Conservation (phyloP, 1,140 invertebrate genomes). For the Aphis gossypii region DNA sequence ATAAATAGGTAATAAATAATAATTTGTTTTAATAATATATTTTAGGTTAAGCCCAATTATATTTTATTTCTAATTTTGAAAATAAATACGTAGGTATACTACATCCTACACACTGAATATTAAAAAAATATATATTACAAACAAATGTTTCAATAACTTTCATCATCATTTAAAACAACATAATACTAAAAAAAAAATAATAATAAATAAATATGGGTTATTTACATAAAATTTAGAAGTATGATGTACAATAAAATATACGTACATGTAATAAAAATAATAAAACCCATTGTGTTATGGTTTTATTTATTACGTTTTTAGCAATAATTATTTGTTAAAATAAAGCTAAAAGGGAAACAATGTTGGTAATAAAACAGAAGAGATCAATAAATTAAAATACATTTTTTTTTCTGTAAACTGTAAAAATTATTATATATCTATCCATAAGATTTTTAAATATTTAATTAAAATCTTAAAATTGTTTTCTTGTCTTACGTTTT, state of each 20-base stretch:
- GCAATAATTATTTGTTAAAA: not conserved
- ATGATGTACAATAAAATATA: not conserved
- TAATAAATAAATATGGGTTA: not conserved
- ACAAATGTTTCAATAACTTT: not conserved
- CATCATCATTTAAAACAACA: not conserved
- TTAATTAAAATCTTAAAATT: not conserved
- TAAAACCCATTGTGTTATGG: not conserved
- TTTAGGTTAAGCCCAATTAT: not conserved
- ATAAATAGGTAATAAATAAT: not conserved
- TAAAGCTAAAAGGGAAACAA: not conserved
- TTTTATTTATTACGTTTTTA: constrained; percentile 20
- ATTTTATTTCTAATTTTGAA: not conserved
- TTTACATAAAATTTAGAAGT: not conserved
- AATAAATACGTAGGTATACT: not conserved
- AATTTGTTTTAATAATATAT: too few relatives aligned
- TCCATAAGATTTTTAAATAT: not conserved
- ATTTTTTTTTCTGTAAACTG: not conserved
- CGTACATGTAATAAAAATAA: not conserved
- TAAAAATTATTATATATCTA: not conserved
- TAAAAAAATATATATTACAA: not conserved
- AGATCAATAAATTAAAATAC: not conserved
- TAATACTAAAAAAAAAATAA: not conserved
- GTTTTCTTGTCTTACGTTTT: not conserved
- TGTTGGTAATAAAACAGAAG: not conserved
- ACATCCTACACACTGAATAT: not conserved